These are phyloP conservation scores for Nematostella vectensis DNA, from an alignment of 92 coral and sea anemone genomes.

Conservation along the genomic window DNA sequence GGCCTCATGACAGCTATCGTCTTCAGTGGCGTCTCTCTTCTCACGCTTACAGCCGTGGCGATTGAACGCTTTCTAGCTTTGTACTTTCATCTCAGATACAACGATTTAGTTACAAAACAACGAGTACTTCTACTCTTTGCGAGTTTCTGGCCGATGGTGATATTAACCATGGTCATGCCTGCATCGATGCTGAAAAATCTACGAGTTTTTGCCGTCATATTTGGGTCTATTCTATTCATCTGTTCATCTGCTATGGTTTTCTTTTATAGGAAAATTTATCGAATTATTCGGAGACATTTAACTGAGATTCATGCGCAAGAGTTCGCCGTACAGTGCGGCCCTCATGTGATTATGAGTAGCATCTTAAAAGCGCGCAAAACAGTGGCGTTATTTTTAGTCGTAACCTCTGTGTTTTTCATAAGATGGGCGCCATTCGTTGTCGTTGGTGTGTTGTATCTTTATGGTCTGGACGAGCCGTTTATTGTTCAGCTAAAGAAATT, in stretches of 20 bases:
- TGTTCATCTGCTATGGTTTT: background rate
- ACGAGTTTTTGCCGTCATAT: background rate
- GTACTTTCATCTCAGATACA: slow-evolving; percentile 13
- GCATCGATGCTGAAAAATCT: background rate
- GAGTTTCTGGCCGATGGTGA: slow-evolving; percentile 2
- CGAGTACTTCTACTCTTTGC: background rate
- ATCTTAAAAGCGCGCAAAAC: background rate
- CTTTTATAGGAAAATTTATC: background rate
- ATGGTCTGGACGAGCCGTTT: background rate
- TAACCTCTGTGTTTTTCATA: background rate
- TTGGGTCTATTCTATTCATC: background rate
- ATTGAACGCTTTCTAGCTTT: slow-evolving; percentile 5
- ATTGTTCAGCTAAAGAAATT: background rate
- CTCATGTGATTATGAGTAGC: background rate
- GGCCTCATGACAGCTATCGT: background rate
- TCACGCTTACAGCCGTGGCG: slow-evolving; percentile 2
- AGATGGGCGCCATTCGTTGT: background rate
- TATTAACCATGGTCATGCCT: background rate
- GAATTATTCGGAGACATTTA: background rate
- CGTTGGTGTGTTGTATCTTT: background rate
- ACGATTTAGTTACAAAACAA: slow-evolving; percentile 6
- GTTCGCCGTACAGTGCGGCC: background rate
- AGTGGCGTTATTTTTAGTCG: background rate
- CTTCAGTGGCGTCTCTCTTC: slow-evolving; percentile 1
- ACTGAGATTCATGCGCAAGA: background rate